phyloP scores from a whole-genome alignment of 1,140 invertebrate species.

The Phymastichus coffea region DNA sequence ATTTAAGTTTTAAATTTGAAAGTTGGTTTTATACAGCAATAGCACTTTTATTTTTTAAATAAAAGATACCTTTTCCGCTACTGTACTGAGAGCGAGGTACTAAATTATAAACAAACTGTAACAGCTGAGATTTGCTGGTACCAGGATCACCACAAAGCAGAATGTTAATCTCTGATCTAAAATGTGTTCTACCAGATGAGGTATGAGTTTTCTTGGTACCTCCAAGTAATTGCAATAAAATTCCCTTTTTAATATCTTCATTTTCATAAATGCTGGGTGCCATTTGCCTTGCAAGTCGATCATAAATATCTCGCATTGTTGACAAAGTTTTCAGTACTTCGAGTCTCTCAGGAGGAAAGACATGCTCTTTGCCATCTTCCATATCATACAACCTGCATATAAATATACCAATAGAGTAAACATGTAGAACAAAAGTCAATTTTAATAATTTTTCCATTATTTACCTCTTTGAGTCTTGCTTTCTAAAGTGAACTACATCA shows the following conservation, averaged over 20 bases:
- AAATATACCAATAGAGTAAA: not conserved
- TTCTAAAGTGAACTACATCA: slow-evolving; percentile 95
- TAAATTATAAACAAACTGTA: slow-evolving; percentile 93
- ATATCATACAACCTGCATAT: slow-evolving; percentile 58
- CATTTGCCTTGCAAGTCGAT: slow-evolving; percentile 86
- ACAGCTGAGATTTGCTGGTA: slow-evolving; percentile 96
- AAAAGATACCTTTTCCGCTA: slow-evolving; percentile 77
- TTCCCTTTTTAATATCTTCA: slow-evolving; percentile 97
- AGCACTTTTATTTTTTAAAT: no score
- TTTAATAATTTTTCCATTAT: slow-evolving; percentile 27
- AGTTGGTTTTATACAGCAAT: not conserved
- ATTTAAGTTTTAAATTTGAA: not conserved
- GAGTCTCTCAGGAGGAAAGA: slow-evolving; percentile 84
- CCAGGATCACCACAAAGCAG: slow-evolving; percentile 98
- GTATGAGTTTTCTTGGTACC: slow-evolving; percentile 92
- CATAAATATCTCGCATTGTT: slow-evolving; percentile 88
- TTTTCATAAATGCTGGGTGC: slow-evolving; percentile 99
- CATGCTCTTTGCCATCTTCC: slow-evolving; percentile 67
- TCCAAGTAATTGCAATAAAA: slow-evolving; percentile 94
- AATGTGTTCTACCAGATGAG: slow-evolving; percentile 78
- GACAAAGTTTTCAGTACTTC: slow-evolving; percentile 81
- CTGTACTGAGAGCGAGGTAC: slow-evolving; percentile 95
- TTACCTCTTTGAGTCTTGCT: slow-evolving; percentile 83
- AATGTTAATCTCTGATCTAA: slow-evolving; percentile 93
- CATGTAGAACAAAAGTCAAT: slow-evolving; percentile 1